Percentiles rank a stretch among this genome's conserved stretches.
These are phyloP conservation scores for Sminthurinus aureus DNA, from an alignment of 2,888 invertebrate genomes.

Conservation along the genomic window DNA sequence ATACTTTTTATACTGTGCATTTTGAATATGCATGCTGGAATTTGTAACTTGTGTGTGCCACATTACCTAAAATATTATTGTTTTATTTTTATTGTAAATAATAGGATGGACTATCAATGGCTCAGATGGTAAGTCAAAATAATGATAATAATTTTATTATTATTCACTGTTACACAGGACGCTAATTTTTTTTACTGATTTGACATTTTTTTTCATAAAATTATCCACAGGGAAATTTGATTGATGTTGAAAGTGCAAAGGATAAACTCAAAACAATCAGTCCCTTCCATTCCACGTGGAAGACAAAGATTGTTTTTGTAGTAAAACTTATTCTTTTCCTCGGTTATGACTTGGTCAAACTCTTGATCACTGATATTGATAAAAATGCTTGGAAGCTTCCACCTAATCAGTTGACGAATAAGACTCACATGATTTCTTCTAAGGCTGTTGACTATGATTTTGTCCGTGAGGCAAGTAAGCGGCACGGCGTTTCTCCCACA, in stretches of 20 bases:
- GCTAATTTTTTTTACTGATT: too few species aligned
- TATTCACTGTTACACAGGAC: too few species aligned
- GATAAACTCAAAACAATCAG: not conserved
- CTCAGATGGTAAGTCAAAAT: too few species aligned
- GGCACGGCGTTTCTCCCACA: not conserved
- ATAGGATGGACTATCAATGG: slow-evolving; percentile 1
- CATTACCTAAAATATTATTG: too few species aligned
- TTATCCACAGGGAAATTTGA: slow-evolving; percentile 14
- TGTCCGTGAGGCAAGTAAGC: not conserved
- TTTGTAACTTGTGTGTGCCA: too few species aligned
- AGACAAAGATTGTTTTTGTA: not conserved
- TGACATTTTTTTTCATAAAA: too few species aligned
- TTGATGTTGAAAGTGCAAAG: not conserved
- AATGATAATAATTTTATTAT: too few species aligned
- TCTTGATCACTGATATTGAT: not conserved
- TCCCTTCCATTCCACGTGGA: not conserved
- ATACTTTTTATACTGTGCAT: too few species aligned
- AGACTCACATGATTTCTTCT: not conserved
- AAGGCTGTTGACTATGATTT: not conserved
- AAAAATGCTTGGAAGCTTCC: slow-evolving; percentile 4
- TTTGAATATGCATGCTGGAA: too few species aligned
- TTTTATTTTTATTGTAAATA: too few species aligned
- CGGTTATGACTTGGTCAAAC: slow-evolving; percentile 4
- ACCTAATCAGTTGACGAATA: not conserved
- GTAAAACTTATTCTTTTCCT: not conserved